A percentile compares a stretch with the other conserved stretches of the same genome.
Conservation (phyloP, 2,113 vertebrate genomes). For the Emydocephalus ijimae region DNA sequence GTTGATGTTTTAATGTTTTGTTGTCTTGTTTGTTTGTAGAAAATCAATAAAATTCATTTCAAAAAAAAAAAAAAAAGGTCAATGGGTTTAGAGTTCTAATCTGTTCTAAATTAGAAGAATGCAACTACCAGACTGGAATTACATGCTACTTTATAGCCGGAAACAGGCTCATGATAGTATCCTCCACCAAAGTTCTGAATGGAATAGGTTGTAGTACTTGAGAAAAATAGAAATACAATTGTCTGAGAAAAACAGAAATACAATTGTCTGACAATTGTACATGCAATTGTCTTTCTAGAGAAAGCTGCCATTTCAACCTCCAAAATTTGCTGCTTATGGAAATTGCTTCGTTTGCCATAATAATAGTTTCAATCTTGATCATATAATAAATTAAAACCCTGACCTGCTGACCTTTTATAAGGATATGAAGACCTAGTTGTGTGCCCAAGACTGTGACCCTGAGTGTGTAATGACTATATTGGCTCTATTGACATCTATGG, state of each 20-base stretch:
- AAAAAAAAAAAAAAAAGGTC: not conserved
- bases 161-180: conserved; percentile 30
- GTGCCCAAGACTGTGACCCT: not conserved
- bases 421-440: not conserved
- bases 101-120: conserved; percentile 41
- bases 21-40: no score
- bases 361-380: not conserved
- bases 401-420: not conserved
- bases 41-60: no score
- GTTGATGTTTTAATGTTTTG: no score
- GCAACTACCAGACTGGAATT: conserved; percentile 39
- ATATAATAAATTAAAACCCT: not conserved
- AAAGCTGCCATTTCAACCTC: not conserved
- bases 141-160: conserved; percentile 50
- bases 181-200: not conserved
- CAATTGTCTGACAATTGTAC: no score
- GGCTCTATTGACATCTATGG: not conserved
- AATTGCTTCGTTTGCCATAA: not conserved
- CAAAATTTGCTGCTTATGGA: not conserved
- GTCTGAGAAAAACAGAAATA: not conserved
- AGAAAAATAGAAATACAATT: not conserved
- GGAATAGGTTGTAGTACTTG: not conserved
- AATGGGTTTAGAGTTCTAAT: conserved; percentile 22
- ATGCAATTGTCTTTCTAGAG: not conserved
- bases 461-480: not conserved